Evolutionary conservation across 2,888 invertebrate species (phyloP), one percentile per base, ranked within the genome.

Genomic region (Trichopoda pennipes): DNA sequence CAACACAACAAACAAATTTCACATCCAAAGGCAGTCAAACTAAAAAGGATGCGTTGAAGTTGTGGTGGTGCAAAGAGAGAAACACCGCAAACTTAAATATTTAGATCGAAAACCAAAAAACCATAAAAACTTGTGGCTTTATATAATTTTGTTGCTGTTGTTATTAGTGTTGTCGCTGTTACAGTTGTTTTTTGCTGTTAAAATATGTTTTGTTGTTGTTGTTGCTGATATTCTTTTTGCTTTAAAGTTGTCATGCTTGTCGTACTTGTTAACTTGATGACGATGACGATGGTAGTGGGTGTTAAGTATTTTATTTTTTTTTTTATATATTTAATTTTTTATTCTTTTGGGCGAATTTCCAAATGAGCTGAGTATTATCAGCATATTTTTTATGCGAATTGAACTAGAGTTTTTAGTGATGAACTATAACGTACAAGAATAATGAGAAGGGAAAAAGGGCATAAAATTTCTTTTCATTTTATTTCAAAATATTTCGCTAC

Each of bases 181-280:
- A 44, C 44, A 19, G 42, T 77, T 47, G 47, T 66, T 9, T 76
- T 32, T 21, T 17, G 56, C 51, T 55, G 44, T 6, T 28, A 8
- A 28, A 28, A 28, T 28, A 28, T 28, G 7, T 4, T 7, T 28
- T 28, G 28, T 56, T 66, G 16, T 35, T 70, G 42, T 42, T 61
- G 6, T 28, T 28, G 23, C 4, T 28, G n/a, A 28, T 28, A 3
- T 28, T 28, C 7, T 28, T 8, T 64, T 61, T 70, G 66, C 70
- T 60, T 72, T 68, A 51, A 38, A 76, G 68, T 82, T 82, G 79
- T 82, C 82, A 79, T 79, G 82, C 68, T 76, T 82, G 82, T 82
- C 82, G 79, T 82, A 82, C 75, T 82, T 82, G 82, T 79, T 82
- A 79, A 76, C 56, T 77, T 77, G 79, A 75, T 53, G 75, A 79